Evolutionary conservation across 2,797 vertebrate genomes (phyloP).

Genomic region (Coccyzus lansbergi): DNA sequence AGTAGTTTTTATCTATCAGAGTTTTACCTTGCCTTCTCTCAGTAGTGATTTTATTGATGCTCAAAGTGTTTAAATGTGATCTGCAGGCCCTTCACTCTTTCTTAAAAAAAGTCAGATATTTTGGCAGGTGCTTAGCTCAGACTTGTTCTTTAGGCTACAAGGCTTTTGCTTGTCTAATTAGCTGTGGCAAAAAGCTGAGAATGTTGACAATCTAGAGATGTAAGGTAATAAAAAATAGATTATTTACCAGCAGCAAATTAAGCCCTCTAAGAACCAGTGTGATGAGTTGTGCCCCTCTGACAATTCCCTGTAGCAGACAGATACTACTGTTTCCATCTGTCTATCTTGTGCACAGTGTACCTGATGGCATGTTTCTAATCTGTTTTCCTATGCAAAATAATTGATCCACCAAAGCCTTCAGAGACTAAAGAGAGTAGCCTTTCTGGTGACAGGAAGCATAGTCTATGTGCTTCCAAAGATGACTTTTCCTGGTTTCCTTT

Average conservation of each 20-base stretch:
- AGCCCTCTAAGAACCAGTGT: slow-evolving; percentile 53
- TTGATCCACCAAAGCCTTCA: slow-evolving; percentile 47
- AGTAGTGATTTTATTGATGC: slow-evolving; percentile 67
- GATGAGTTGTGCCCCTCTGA: slow-evolving; percentile 63
- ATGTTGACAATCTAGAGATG: slow-evolving; percentile 71
- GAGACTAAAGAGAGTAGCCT: slow-evolving; percentile 51
- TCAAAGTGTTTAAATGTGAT: slow-evolving; percentile 72
- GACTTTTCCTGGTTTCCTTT: slow-evolving; percentile 12
- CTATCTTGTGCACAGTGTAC: slow-evolving; percentile 20
- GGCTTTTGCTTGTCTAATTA: slow-evolving; percentile 76
- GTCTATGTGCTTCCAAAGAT: not conserved
- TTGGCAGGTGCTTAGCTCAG: slow-evolving; percentile 71
- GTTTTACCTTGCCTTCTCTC: slow-evolving; percentile 71
- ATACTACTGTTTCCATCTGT: slow-evolving; percentile 62
- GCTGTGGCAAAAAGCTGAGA: slow-evolving; percentile 70
- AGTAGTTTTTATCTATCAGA: slow-evolving; percentile 63
- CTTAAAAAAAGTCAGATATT: slow-evolving; percentile 63
- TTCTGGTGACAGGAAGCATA: slow-evolving; percentile 50
- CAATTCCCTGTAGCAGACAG: slow-evolving; percentile 45
- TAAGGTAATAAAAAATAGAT: slow-evolving; percentile 68
- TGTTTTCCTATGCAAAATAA: slow-evolving; percentile 52
- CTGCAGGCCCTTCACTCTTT: slow-evolving; percentile 69
- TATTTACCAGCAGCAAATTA: slow-evolving; percentile 70
- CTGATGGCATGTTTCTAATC: slow-evolving; percentile 56
- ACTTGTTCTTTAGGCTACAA: slow-evolving; percentile 65